Evolutionary conservation across 2,113 vertebrate species (phyloP), one percentile per base, ranked within the genome.

Genomic region (Microcebus lehilahytsara): DNA sequence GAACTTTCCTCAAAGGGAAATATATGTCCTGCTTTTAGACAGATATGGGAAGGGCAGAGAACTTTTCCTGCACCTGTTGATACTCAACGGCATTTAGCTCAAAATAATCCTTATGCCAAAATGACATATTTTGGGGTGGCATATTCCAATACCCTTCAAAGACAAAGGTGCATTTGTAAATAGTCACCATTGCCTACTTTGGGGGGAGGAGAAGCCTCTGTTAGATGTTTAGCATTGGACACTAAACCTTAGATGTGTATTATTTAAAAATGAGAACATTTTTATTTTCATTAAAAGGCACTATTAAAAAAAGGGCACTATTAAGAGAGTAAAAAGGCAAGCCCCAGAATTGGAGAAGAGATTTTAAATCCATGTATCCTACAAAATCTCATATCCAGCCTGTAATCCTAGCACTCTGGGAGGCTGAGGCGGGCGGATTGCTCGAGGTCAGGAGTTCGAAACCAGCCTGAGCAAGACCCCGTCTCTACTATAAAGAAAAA

Each of bases 201-300:
- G 3, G 32, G 22, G n/a, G 42, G 34, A 5, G n/a, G 10, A 9
- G 22, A 5, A 19, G 56, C 10, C 20, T 42, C 12, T 83, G 22
- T 49, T 46, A 19, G 3, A 84, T 49, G 25, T 62, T 6, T 30
- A 49, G 51, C 22, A 69, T 32, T 58, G 66, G 27, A 81, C 51
- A 23, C n/a, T 40, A 71, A 80, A 42, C 49, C 27, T 69, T 56
- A 80, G 74, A 14, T 66, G 32, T 32, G 53, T 92, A 72, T 17
- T 1, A 60, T 49, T 91, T 71, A 56, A 88, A 92, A 89, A 67
- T n/a, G 40, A 89, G 56, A 91, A 93, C 11, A 42, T 85, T 94
- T 92, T 95, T 87, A 37, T 97, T 89, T 94, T 91, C 5, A 67
- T 67, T 93, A n/a, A 94, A 92, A 66, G 56, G 56, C 56, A 94